Percentiles rank a stretch among this genome's conserved stretches.
Conservation (phyloP, 2,888 invertebrate genomes). For the Agrotis exclamationis region DNA sequence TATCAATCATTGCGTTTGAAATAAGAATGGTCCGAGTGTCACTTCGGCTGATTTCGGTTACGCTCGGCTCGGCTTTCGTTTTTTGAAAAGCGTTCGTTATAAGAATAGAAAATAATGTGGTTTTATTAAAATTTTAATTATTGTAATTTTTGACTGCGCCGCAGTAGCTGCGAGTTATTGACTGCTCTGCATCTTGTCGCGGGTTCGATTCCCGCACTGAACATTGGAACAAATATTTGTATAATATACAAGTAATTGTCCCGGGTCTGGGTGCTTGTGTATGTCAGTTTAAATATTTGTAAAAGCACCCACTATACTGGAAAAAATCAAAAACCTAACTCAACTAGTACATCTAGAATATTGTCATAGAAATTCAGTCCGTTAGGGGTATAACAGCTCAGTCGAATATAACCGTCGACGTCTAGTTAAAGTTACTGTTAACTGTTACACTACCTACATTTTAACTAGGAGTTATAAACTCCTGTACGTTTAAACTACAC, state of each 20-base stretch:
- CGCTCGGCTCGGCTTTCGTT: conserved; percentile 43
- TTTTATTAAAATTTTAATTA: conserved; percentile 17
- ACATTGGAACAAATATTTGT: too few relatives aligned
- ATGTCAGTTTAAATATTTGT: too few relatives aligned
- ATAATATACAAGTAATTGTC: too few relatives aligned
- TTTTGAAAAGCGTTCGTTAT: conserved; percentile 42
- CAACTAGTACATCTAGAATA: too few relatives aligned
- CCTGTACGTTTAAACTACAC: conserved; percentile 13
- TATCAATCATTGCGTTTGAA: conserved; percentile 44
- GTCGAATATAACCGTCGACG: conserved; percentile 7
- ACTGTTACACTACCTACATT: conserved; percentile 24
- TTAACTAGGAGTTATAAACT: conserved; percentile 28
- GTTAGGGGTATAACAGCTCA: conserved; percentile 14
- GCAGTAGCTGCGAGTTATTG: too few relatives aligned
- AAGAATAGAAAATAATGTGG: conserved; percentile 3
- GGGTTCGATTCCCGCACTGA: too few relatives aligned
- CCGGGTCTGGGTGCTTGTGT: too few relatives aligned
- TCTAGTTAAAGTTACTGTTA: conserved; percentile 18
- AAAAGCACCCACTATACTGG: too few relatives aligned
- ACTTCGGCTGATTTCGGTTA: conserved; percentile 47
- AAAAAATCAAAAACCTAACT: too few relatives aligned
- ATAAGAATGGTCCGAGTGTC: conserved; percentile 31
- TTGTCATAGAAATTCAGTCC: not conserved
- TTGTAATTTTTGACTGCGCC: too few relatives aligned
- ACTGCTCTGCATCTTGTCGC: too few relatives aligned